Base-by-base conservation (phyloP, 2,888 invertebrate species). In the Hydropsyche betteni region DNA sequence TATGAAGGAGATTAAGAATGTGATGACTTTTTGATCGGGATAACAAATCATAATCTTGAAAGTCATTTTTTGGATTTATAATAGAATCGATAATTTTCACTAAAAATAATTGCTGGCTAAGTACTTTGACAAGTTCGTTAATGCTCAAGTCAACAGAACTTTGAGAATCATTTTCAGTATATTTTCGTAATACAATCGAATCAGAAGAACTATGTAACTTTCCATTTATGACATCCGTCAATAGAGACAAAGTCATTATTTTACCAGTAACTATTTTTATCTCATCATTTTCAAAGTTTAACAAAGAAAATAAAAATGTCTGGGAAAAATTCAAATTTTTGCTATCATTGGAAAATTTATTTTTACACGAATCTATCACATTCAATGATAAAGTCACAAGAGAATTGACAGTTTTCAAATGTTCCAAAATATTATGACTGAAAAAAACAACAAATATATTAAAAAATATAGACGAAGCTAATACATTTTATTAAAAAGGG, bases 51-150 rank as follows among this genome's bases (percentile, higher is more conserved):
- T 34, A 36, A 36, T 64, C 34, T 36, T 64, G 34, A 36, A 12
- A 36, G 6, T 64, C 64, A 5, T 34, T 64, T 36, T 64, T 36
- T 10, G 36, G 34, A 64, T 64, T 36, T 36, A 64, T 36, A 12
- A 36, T n/a, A 10, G 36, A 64, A 12, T 76, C 68, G 1, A 77
- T 38, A 24, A 83, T 79, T 76, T 82, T 82, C 8, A 81, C 80
- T 74, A 81, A 82, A 52, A 82, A 82, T 5, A 82, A 78, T 38
- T 84, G 82, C 85, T 84, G 84, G 74, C 80, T 81, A 34, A 84
- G 78, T 69, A 83, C 82, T 69, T 81, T 82, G 12, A 80, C 81
- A 33, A 80, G 73, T 44, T 75, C 78, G 36, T 81, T 78, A n/a
- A 78, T 80, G 24, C 74, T 79, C 69, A 82, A 76, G 68, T 82